A percentile compares a stretch with the other conserved stretches of the same genome.
phyloP scores from a whole-genome alignment of 2,113 vertebrate genomes.

The Megaptera novaeangliae region DNA sequence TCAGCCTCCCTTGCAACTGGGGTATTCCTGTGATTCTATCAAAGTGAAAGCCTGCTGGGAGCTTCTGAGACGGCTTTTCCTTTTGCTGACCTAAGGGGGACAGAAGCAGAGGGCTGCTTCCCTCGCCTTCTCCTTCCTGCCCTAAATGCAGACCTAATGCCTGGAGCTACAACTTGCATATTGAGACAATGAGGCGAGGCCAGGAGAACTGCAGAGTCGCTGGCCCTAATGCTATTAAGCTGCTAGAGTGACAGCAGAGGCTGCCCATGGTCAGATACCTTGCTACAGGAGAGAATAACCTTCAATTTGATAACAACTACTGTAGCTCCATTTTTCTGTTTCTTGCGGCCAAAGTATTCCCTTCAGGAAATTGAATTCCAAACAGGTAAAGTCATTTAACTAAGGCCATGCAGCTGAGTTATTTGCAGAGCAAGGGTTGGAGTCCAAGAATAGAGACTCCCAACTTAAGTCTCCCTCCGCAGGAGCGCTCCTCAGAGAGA shows the following conservation, averaged over 20 bases:
- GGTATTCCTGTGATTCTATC: neutral
- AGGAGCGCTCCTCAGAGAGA: neutral
- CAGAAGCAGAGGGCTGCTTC: neutral
- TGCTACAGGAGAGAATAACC: neutral
- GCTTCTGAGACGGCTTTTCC: neutral
- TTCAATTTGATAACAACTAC: neutral
- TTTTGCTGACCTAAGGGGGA: neutral
- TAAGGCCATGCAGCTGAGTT: neutral
- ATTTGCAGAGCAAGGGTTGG: neutral
- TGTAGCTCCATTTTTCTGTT: neutral
- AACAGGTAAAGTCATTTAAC: slow-evolving; percentile 33
- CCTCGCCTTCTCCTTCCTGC: neutral
- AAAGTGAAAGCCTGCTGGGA: neutral
- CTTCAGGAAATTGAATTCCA: slow-evolving; percentile 13
- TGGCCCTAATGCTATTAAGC: neutral
- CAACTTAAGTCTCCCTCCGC: neutral
- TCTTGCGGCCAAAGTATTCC: neutral
- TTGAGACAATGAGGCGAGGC: neutral
- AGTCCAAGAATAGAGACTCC: neutral
- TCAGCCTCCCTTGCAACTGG: neutral
- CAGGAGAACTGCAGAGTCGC: neutral
- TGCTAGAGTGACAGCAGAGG: neutral
- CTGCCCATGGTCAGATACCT: neutral
- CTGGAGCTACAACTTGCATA: neutral
- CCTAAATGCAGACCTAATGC: neutral